Evolutionary conservation across 1,140 invertebrate genomes (phyloP).

Genomic region (Octopus sinensis): DNA sequence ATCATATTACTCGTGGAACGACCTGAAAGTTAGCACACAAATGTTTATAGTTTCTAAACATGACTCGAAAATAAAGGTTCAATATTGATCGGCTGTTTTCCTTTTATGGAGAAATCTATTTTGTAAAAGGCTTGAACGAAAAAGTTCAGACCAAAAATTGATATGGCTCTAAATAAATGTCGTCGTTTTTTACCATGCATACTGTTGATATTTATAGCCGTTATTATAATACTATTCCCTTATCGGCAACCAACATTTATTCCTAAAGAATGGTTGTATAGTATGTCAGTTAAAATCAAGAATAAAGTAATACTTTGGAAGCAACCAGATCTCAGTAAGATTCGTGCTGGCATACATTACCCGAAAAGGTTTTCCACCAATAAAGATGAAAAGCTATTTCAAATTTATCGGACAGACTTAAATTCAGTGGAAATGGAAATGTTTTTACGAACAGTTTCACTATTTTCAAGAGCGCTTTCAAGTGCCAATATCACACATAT

Average conservation of each 20-base stretch:
- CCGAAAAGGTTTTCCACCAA: neutral
- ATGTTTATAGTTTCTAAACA: too few species aligned
- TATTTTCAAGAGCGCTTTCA: constrained; percentile 27
- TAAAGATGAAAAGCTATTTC: neutral
- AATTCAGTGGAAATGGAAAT: constrained; percentile 24
- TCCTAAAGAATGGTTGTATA: neutral
- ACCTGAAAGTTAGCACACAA: too few species aligned
- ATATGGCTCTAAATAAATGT: too few species aligned
- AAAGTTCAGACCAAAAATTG: too few species aligned
- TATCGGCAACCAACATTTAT: neutral
- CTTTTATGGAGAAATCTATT: too few species aligned
- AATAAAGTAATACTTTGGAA: neutral
- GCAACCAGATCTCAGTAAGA: neutral
- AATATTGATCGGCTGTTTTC: too few species aligned
- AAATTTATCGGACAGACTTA: neutral
- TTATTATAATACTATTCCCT: too few species aligned
- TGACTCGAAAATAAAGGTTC: too few species aligned
- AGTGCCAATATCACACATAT: constrained; percentile 24
- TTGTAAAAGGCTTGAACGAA: too few species aligned
- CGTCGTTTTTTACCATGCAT: too few species aligned
- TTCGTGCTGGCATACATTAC: neutral
- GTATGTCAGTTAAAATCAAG: neutral
- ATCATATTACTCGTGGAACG: too few species aligned
- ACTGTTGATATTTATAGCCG: too few species aligned
- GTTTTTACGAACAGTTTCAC: constrained; percentile 26